Conservation (phyloP, 2,113 vertebrate species). For the Sorex fumeus region DNA sequence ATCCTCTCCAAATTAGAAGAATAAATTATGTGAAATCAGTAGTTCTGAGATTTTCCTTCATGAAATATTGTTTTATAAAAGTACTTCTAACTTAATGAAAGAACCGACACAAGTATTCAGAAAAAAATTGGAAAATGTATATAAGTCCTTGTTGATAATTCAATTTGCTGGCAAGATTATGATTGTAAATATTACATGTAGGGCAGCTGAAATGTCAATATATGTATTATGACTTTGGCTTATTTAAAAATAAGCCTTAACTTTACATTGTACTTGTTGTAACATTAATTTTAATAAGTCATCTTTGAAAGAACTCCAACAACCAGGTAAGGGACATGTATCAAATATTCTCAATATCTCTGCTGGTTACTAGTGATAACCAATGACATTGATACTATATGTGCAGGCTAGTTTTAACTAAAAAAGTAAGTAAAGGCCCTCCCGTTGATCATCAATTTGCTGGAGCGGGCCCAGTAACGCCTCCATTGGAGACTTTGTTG, state of each 20-base stretch:
- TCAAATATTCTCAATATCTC: not conserved
- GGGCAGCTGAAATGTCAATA: not conserved
- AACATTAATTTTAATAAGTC: conserved; percentile 62
- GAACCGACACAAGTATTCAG: not conserved
- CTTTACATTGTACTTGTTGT: not conserved
- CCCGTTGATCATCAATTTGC: no score
- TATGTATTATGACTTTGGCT: no score
- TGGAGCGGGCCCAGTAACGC: no score
- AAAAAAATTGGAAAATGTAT: not conserved
- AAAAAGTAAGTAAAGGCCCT: no score
- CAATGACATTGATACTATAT: not conserved
- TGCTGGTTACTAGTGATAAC: not conserved
- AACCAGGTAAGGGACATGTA: conserved; percentile 3
- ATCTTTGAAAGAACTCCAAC: conserved; percentile 4
- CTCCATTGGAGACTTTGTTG: no score
- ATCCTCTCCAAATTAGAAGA: not conserved
- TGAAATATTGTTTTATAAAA: conserved; percentile 39
- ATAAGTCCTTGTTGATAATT: not conserved
- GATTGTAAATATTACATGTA: not conserved
- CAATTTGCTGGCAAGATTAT: not conserved
- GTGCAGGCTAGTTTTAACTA: not conserved
- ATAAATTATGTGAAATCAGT: not conserved
- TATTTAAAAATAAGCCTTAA: not conserved
- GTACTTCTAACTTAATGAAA: not conserved
- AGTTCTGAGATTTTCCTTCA: not conserved